phyloP scores from a whole-genome alignment of 37 sponge, comb jelly and placozoan species.

The Cliona cf. orientalis region DNA sequence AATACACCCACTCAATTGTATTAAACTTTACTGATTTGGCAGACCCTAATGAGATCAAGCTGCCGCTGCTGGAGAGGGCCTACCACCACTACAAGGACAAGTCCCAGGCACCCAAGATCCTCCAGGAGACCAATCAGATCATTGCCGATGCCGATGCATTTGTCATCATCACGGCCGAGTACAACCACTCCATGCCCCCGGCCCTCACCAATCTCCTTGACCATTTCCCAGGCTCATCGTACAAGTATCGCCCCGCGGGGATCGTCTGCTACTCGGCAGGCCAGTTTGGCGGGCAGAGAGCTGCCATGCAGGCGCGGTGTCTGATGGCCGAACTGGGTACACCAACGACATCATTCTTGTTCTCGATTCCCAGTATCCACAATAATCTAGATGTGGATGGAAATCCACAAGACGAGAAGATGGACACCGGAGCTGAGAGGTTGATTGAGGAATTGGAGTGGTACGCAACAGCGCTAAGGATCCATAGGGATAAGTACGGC shows the following conservation, averaged over 20 bases:
- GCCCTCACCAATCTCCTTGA: slow-evolving; percentile 94
- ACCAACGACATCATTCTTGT: slow-evolving; percentile 40
- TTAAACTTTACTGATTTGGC: not conserved
- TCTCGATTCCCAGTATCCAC: slow-evolving; percentile 74
- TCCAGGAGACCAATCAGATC: slow-evolving; percentile 68
- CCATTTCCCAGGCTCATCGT: slow-evolving; percentile 82
- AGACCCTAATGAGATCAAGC: slow-evolving; percentile 81
- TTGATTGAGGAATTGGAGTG: slow-evolving; percentile 80
- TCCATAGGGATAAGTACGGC: slow-evolving; percentile 59
- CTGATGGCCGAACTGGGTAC: slow-evolving; percentile 82
- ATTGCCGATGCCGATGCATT: slow-evolving; percentile 79
- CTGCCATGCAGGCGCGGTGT: slow-evolving; percentile 68
- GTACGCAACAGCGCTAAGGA: slow-evolving; percentile 82
- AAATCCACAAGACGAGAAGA: slow-evolving; percentile 21
- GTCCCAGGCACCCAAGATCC: slow-evolving; percentile 55
- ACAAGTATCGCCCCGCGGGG: slow-evolving; percentile 73
- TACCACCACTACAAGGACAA: slow-evolving; percentile 67
- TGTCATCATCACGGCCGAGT: slow-evolving; percentile 82
- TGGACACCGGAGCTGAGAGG: slow-evolving; percentile 62
- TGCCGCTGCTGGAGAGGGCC: slow-evolving; percentile 86
- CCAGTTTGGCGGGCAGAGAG: slow-evolving; percentile 80
- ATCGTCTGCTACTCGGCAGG: slow-evolving; percentile 87
- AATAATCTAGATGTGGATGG: slow-evolving; percentile 75
- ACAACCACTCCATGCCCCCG: slow-evolving; percentile 93
- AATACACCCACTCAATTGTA: not conserved